Evolutionary conservation across 2,113 vertebrate genomes (phyloP), one percentile per base, ranked within the genome.

Genomic region (Embiotoca jacksoni): DNA sequence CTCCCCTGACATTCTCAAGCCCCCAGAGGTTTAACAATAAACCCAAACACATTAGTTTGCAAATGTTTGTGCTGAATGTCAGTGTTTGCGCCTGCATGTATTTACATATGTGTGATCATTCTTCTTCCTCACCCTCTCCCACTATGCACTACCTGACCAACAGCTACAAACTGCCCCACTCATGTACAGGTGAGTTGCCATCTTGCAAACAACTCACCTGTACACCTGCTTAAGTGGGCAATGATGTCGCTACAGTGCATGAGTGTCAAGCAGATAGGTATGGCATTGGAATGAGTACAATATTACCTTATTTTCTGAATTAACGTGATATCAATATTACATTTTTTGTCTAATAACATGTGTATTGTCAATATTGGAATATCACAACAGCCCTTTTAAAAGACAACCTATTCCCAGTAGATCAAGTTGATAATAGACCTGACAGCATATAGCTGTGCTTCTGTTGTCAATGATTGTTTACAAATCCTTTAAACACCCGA

Each of bases 11-110:
- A 74, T 50, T 53, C 11, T 65, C 2, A 23, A 23, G 23, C 23
- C 23, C 23, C 23, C 23, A 62, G 64, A 52, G 35, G 33, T 72
- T 69, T 60, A 9, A 62, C 6, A 5, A 33, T 80, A 54, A 77
- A 84, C 49, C 72, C 10, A 50, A 85, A 81, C 71, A 85, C 39
- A 84, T 88, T 83, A 69, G 32, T 72, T 68, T 64, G 56, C 16
- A 69, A 61, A 80, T 75, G 6, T 53, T 15, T 61, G 32, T 30
- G 58, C 32, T 46, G 33, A 44, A 46, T 36, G 33, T 9, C 8
- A 47, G 39, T 55, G 35, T 71, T 47, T 78, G 13, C 54, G 31
- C 32, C 23, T 49, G 16, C 11, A 50, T 46, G 30, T 31, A 49
- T 72, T 15, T 78, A 33, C 44, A 31, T 33, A 6, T 68, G 46